phyloP scores from a whole-genome alignment of 2,797 vertebrate species.

The Lacerta viridis region DNA sequence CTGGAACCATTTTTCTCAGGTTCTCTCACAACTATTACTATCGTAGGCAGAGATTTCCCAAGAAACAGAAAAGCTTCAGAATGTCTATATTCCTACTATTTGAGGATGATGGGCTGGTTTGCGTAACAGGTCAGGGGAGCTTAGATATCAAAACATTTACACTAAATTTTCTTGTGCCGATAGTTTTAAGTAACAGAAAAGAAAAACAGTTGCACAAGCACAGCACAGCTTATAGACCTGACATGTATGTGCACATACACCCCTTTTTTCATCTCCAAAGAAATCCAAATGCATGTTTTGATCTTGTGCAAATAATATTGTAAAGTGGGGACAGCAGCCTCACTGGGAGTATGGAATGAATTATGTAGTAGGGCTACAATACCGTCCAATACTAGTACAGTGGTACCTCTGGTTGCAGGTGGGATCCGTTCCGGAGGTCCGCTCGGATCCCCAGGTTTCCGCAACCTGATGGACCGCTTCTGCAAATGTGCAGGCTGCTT shows the following conservation, averaged over 20 bases:
- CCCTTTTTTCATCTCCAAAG: not conserved
- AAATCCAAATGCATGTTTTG: not conserved
- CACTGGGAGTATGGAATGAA: not conserved
- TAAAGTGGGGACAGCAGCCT: not conserved
- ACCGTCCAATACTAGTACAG: too few relatives aligned
- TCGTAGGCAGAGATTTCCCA: not conserved
- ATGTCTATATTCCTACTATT: not conserved
- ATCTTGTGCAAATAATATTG: conserved; percentile 12
- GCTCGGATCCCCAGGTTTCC: too few relatives aligned
- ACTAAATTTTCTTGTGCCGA: not conserved
- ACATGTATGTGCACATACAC: too few relatives aligned
- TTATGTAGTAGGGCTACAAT: not conserved
- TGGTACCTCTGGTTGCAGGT: too few relatives aligned
- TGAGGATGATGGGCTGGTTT: not conserved
- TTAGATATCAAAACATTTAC: not conserved
- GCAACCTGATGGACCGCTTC: too few relatives aligned
- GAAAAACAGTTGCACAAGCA: not conserved
- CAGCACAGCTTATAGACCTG: not conserved
- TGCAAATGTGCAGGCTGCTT: too few relatives aligned
- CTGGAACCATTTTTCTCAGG: too few relatives aligned
- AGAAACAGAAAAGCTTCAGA: not conserved
- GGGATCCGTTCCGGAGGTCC: too few relatives aligned
- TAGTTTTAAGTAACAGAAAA: not conserved
- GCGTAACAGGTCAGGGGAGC: not conserved
- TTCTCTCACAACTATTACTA: not conserved